phyloP scores from a whole-genome alignment of 2,797 vertebrate genomes.

The Anabacerthia variegaticeps region DNA sequence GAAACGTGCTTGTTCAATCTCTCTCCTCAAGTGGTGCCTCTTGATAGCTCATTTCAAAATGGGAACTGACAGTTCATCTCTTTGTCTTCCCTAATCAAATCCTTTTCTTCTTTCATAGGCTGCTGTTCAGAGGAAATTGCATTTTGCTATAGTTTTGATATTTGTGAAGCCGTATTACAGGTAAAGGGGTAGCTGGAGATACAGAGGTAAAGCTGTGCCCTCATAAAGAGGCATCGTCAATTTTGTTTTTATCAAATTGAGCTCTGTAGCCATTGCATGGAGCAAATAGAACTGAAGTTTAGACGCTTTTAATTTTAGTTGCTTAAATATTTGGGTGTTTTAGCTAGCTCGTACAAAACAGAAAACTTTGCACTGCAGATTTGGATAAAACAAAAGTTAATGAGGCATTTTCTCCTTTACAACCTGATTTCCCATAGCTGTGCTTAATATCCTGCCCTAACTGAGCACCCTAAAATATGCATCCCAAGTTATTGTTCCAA shows the following conservation, averaged over 20 bases:
- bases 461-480: background rate
- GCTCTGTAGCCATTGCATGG: background rate
- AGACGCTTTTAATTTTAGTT: background rate
- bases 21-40: background rate
- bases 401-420: background rate
- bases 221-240: background rate
- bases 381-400: background rate
- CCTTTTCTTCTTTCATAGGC: background rate
- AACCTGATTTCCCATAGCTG: background rate
- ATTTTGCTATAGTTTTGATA: conserved; percentile 12
- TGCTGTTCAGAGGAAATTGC: background rate
- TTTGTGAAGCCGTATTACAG: background rate
- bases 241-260: background rate
- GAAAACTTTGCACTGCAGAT: background rate
- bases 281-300: background rate
- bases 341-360: background rate
- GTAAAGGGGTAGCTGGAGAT: background rate
- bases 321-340: background rate
- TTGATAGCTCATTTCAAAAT: conserved; percentile 43
- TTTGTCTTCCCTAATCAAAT: conserved; percentile 36
- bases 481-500: background rate
- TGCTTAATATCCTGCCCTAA: background rate
- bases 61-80: conserved; percentile 30
- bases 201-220: background rate
- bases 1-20: conserved; percentile 11